Base-by-base conservation (phyloP, 2,113 vertebrate genomes). In the Plestiodon gilberti region DNA sequence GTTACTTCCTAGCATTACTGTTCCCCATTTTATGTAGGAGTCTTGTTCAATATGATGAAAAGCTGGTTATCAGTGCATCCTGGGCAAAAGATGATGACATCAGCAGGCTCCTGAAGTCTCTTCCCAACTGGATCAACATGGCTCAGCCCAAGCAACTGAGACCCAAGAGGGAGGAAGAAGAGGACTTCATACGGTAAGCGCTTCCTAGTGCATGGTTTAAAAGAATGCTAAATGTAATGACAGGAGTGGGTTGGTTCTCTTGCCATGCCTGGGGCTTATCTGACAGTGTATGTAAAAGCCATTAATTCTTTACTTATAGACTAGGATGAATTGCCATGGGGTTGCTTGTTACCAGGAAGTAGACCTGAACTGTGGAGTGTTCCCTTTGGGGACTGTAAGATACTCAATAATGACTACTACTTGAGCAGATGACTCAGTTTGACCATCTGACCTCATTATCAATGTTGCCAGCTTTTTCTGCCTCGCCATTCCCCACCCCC, bases 31-130 rank as follows among this genome's bases (percentile, higher is more conserved):
- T 83, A 69, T 62, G 0, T 84, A 99, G 98, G 95, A 95, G 89
- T 77, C 97, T 99, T 0, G 98, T 98, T 84, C 98, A 99, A 84
- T 98, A 97, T 0, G 99, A 99, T 38, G 99, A 99, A 86, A 99
- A 99, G 91, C 95, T 99, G 91, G 98, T 98, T 88, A 99, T 99
- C 94, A 99, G 98, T 14, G 98, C 98, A 0, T 99, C 99, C 35
- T 99, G 99, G 99, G 98, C 99, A 59, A 99, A 99, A 95, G 99
- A 99, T 1, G 99, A 99, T 3, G 99, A 99, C 40, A 99, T 99
- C 94, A 99, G 98, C 92, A 97, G 99, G 38, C 96, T 99, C 87
- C 96, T 99, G 80, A 98, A 98, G 93, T 99, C 99, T 0, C 97
- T 99, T 22, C 98, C 98, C 11, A 99, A 99, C 95, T 99, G 99